Conservation (phyloP, 2,888 invertebrate species). For the Stenchaetothrips biformis region DNA sequence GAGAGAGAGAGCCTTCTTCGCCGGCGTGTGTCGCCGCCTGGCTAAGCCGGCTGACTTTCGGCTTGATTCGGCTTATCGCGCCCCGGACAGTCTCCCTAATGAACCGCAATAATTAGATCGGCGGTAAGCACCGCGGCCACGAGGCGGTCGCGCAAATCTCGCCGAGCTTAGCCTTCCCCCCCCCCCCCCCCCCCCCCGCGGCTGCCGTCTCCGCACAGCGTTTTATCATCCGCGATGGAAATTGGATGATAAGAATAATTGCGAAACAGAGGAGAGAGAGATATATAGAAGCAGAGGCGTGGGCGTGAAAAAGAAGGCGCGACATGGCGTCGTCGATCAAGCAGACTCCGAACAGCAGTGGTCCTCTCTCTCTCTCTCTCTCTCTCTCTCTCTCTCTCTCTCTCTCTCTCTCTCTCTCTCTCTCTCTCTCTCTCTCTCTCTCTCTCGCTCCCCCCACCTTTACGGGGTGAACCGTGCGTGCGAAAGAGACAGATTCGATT, state of each 20-base stretch:
- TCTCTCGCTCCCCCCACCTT: background rate
- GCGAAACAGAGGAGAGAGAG: too few species aligned
- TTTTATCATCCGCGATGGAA: too few species aligned
- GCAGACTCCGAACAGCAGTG: background rate
- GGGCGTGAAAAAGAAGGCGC: background rate
- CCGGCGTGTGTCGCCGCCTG: background rate
- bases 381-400: background rate
- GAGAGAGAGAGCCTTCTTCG: background rate
- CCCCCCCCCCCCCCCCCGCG: background rate
- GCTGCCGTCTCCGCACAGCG: too few species aligned
- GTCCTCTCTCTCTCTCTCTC: background rate
- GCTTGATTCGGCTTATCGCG: background rate
- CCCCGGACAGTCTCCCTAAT: background rate
- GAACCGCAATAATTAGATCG: constrained; percentile 38
- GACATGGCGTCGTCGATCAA: background rate
- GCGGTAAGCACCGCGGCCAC: constrained; percentile 63
- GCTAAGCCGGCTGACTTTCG: background rate
- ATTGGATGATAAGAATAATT: too few species aligned
- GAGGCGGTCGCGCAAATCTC: background rate
- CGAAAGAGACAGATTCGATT: too few species aligned
- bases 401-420: background rate
- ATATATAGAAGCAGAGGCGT: too few species aligned
- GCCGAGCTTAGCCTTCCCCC: background rate
- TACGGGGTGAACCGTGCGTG: background rate
- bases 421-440: background rate